A percentile compares a stretch with the other conserved stretches of the same genome.
phyloP scores from a whole-genome alignment of 2,888 invertebrate genomes.

The Cremastinae sp. region DNA sequence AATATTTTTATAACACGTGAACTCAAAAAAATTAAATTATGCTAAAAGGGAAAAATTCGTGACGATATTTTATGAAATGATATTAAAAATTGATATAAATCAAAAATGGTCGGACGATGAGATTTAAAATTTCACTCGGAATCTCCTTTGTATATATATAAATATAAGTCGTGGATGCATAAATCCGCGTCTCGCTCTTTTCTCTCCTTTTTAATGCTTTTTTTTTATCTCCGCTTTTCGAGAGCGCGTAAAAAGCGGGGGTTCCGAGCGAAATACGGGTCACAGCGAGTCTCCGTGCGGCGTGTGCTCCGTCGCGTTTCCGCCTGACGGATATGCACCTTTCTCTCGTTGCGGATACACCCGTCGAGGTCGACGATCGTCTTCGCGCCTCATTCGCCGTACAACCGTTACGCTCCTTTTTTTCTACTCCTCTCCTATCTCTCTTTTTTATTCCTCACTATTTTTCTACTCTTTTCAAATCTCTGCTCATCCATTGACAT shows the following conservation, averaged over 20 bases:
- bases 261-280: constrained; percentile 67
- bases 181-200: constrained; percentile 30
- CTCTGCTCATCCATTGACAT: constrained; percentile 10
- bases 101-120: too few relatives aligned
- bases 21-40: too few relatives aligned
- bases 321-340: constrained; percentile 66
- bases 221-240: constrained; percentile 1
- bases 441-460: not conserved
- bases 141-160: too few relatives aligned
- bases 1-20: too few relatives aligned
- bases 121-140: too few relatives aligned
- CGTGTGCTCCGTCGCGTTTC: constrained; percentile 60
- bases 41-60: too few relatives aligned
- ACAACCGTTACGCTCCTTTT: constrained; percentile 45
- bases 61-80: too few relatives aligned
- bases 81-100: too few relatives aligned
- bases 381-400: constrained; percentile 58
- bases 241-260: constrained; percentile 32
- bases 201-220: not conserved
- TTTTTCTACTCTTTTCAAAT: not conserved
- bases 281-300: constrained; percentile 57
- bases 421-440: constrained; percentile 13
- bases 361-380: constrained; percentile 63
- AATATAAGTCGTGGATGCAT: constrained; percentile 40
- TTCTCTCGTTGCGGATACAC: constrained; percentile 64